Base-by-base conservation (phyloP, 1,140 invertebrate genomes). In the Anastrepha ludens region DNA sequence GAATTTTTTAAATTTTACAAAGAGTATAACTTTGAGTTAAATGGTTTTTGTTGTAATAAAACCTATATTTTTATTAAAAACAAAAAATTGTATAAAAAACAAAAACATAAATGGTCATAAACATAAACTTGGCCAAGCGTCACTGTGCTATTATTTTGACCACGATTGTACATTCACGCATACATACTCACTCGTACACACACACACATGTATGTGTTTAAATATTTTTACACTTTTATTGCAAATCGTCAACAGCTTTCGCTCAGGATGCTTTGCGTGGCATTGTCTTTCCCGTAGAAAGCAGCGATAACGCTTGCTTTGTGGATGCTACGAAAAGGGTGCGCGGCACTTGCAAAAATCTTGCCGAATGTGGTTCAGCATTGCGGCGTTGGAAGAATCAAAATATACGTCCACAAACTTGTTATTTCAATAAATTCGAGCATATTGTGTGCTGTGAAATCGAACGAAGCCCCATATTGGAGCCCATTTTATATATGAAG, bases 341-440 rank as follows among this genome's bases (percentile, higher is more conserved):
- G 29, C 65, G 85, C 0, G 91, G 91, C 17, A 88, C 1, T n/a
- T 92, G 91, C 17, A 90, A 89, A 9, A 64, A 87, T 58, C 87
- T 92, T 9, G 88, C 90, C 67, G 88, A 92, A 6, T 92, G 91
- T 44, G 89, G 90, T 7, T 60, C 59, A 2, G 91, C 91, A 0
- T 15, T 92, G 2, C 59, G 50, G 0, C 89, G 87, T 13, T 92
- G 91, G 91, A 41, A 89, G 7, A 78, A 89, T 13, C 59, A 88
- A 11, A 88, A 88, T 2, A 67, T 89, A 17, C 58, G 87, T 0
- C 91, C 91, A n/a, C 90, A 91, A 70, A 92, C 91, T 29, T 92
- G 91, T 58, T 92, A 90, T 87, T 92, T 92, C 39, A 89, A 92
- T 11, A 91, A 91, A 59, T 92, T 90, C 50, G 91, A 92, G 85